phyloP scores from a whole-genome alignment of 1,140 invertebrate genomes.

The Delia radicum region DNA sequence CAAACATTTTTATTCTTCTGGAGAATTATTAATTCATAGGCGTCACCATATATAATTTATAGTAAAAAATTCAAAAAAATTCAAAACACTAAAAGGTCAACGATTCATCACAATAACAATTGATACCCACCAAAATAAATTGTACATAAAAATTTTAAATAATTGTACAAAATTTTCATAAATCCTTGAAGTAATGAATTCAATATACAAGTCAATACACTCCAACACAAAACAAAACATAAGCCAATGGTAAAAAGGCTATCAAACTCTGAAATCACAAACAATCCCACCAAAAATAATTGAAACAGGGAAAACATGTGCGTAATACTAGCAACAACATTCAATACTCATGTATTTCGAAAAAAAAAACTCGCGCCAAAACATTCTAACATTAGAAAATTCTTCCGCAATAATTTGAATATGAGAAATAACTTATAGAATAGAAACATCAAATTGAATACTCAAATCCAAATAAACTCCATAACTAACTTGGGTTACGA shows the following conservation, averaged over 20 bases:
- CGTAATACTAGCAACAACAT: not conserved
- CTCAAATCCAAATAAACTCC: too few relatives aligned
- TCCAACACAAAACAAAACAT: not conserved
- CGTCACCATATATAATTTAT: too few relatives aligned
- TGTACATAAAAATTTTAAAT: not conserved
- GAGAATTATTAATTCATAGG: too few relatives aligned
- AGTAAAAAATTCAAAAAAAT: too few relatives aligned
- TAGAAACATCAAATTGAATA: too few relatives aligned
- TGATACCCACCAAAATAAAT: not conserved
- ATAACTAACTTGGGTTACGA: too few relatives aligned
- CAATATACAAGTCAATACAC: not conserved
- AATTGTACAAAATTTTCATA: not conserved
- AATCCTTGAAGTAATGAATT: not conserved
- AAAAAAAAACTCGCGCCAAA: not conserved
- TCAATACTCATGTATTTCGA: too few relatives aligned
- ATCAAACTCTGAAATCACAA: not conserved
- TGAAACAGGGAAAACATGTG: not conserved
- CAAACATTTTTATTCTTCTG: too few relatives aligned
- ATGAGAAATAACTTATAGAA: not conserved
- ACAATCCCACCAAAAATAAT: not conserved
- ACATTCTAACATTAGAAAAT: not conserved
- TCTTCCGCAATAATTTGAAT: not conserved
- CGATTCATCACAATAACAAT: not conserved
- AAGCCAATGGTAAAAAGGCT: not conserved
- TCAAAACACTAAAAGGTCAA: too few relatives aligned